These are phyloP conservation scores for Heterodera filipjevi DNA, from an alignment of 2,888 invertebrate genomes.

Conservation along the genomic window DNA sequence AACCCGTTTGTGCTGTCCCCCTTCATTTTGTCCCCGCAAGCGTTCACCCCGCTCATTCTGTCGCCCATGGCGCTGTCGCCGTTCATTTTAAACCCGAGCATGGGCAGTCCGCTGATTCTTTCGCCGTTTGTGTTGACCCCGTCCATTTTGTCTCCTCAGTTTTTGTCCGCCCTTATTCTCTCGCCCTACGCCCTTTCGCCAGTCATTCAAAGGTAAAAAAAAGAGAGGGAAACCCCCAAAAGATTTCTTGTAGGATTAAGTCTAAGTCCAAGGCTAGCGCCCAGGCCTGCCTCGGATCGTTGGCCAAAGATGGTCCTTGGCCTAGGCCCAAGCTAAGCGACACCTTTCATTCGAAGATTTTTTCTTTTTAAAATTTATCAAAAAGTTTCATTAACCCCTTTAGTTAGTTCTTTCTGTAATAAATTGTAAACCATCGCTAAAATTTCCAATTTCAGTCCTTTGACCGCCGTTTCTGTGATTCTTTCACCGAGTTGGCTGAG, in stretches of 20 bases:
- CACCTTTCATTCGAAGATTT: no score
- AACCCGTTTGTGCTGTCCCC: conserved; percentile 51
- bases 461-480: conserved; percentile 39
- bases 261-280: no score
- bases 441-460: conserved; percentile 23
- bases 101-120: conserved; percentile 49
- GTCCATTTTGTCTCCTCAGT: conserved; percentile 55
- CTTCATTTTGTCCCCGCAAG: conserved; percentile 40
- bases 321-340: no score
- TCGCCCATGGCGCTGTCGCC: conserved; percentile 26
- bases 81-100: conserved; percentile 46
- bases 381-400: neutral
- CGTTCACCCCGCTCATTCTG: conserved; percentile 16
- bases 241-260: no score
- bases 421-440: no score
- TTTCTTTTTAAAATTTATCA: no score
- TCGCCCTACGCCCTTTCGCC: conserved; percentile 59
- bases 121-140: conserved; percentile 58
- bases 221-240: no score
- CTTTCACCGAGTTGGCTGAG: conserved; percentile 46
- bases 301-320: no score
- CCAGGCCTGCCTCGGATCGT: no score
- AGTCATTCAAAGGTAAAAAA: conserved; percentile 48
- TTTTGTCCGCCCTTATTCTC: conserved; percentile 54
- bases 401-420: no score